Base-by-base conservation (phyloP, 2,113 vertebrate species). In the Thalassarche chlororhynchos region DNA sequence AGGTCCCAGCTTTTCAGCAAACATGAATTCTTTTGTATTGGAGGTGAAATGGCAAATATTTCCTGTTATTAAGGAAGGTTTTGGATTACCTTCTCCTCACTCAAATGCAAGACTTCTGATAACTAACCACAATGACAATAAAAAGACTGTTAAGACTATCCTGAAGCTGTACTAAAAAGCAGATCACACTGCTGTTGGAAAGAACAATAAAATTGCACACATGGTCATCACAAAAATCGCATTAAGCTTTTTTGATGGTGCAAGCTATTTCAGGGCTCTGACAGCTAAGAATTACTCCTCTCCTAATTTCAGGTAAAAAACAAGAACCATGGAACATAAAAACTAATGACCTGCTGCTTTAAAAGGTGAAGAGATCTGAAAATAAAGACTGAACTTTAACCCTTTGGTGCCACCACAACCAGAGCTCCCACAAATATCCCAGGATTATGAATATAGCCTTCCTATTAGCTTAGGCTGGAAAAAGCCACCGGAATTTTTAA, bases 1-100 rank as follows among this genome's bases (percentile, higher is more conserved):
- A 92, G 69, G 82, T 95, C 90, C 75, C n/a, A 94, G 87, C 62
- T 95, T 81, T 87, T 95, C 77, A 92, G 52, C 79, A 95, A 82
- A 92, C 87, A 49, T 74, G 60, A 92, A 91, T 96, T 74, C 78
- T 78, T 97, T 96, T 96, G 91, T 98, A 90, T 69, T 80, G 72
- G 40, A 79, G 68, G 66, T 93, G 66, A 96, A 98, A 97, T 38
- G 65, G 65, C 91, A 98, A 95, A 95, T 80, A 96, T 89, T 95
- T 98, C 94, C 94, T 95, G 77, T 95, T 97, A 96, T 88, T 98
- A 93, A 95, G 76, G 81, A 96, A 84, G 38, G 78, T 87, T 95
- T 92, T 87, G 40, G 64, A 95, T 97, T 97, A 96, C 77, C 78
- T 95, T 95, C 66, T 62, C 20, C 60, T 91, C 62, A 81, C 79